Base-by-base conservation (phyloP, 2,797 vertebrate genomes). In the Loris lydekkerianus region DNA sequence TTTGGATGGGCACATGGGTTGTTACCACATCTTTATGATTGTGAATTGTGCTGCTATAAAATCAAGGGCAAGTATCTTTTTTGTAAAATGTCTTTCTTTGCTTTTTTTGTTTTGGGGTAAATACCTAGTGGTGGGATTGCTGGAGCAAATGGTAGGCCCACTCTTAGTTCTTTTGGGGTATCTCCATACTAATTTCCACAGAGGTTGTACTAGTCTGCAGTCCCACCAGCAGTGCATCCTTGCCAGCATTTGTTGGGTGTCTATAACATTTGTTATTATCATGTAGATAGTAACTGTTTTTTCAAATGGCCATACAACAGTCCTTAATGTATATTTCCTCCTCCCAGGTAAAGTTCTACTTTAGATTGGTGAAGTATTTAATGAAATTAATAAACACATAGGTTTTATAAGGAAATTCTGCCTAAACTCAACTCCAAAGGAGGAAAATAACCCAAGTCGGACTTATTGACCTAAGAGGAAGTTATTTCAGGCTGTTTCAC, bases 401-500 rank as follows among this genome's bases (percentile, higher is more conserved):
- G 67, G 69, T 89, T 94, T 94, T 72, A 23, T 27, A n/a, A 21
- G 31, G 89, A 34, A 75, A 76, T 78, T 56, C 81, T 93, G 61
- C 75, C 86, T 86, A 58, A 80, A 87, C 37, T 89, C 58, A 94
- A 4, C 75, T 93, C 86, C 65, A 82, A 69, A 96, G 69, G 56
- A 37, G 14, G 56, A 65, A 37, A 27, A n/a, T 29, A 61, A 78
- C 46, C 61, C 37, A 90, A 11, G 31, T 61, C 89, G 86, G 77
- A 83, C 73, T 60, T 83, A 96, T 31, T 0, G 13, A 90, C 49
- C 53, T 61, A 89, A 70, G 77, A 80, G 56, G 88, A 75, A 89
- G 80, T 89, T 94, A 94, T 81, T 94, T 95, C 92, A 91, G 89
- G n/a, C 53, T 56, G 21, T 83, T 91, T 88, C n/a, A 61, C 76